Percentiles rank a stretch among this genome's conserved stretches.
Conservation (phyloP, 2,888 invertebrate genomes). For the Omphaloscelis lunosa region DNA sequence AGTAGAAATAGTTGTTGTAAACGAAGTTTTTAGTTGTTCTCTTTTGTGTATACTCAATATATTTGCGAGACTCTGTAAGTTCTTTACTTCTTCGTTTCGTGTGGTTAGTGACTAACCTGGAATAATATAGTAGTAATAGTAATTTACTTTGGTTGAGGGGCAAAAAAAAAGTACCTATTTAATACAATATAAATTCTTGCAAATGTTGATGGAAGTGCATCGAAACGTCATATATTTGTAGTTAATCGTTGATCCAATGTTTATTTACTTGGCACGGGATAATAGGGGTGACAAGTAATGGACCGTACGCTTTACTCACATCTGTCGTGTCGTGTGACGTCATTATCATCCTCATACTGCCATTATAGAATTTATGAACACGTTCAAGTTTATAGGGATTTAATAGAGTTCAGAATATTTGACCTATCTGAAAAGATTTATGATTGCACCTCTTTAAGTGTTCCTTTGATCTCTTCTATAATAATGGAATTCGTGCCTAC, state of each 20-base stretch:
- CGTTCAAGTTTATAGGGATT: conserved; percentile 22
- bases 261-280: conserved; percentile 78
- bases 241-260: conserved; percentile 74
- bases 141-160: background rate
- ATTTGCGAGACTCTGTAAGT: too few relatives aligned
- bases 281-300: conserved; percentile 82
- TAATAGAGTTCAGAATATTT: conserved; percentile 12
- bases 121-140: too few relatives aligned
- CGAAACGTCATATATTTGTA: conserved; percentile 66
- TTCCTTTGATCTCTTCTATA: background rate
- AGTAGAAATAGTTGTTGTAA: background rate
- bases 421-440: background rate
- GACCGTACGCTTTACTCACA: conserved; percentile 76
- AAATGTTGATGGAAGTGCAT: conserved; percentile 64
- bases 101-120: too few relatives aligned
- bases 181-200: conserved; percentile 6
- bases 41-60: background rate
- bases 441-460: background rate
- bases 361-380: conserved; percentile 25
- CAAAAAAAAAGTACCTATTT: background rate
- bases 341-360: conserved; percentile 74
- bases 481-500: too few relatives aligned
- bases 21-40: background rate
- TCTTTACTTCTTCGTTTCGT: too few relatives aligned
- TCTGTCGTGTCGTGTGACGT: conserved; percentile 78